A percentile compares a stretch with the other conserved stretches of the same genome.
Conservation (phyloP, 2,888 invertebrate genomes). For the Epinotia bilunana region DNA sequence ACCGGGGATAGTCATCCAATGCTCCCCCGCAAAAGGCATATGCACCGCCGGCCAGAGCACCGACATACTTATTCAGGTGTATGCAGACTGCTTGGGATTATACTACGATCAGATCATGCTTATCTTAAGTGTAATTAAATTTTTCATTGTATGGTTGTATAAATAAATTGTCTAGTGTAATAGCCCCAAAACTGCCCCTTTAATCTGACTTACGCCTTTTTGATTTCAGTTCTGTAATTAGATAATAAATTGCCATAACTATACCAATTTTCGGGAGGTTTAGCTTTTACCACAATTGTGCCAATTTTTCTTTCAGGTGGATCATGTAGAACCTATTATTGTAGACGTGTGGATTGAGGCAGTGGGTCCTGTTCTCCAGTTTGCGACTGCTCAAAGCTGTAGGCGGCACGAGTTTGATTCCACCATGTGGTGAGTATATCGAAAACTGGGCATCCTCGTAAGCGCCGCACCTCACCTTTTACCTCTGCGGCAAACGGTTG, state of each 20-base stretch:
- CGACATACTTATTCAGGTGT: constrained; percentile 55
- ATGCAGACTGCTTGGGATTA: constrained; percentile 71
- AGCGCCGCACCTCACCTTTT: no score
- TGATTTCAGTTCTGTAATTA: no score
- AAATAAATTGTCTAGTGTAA: no score
- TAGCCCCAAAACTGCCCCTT: no score
- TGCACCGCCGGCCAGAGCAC: constrained; percentile 15
- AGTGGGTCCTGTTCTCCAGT: constrained; percentile 61
- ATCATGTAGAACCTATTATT: constrained; percentile 62
- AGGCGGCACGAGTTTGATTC: constrained; percentile 12
- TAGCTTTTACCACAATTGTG: neutral
- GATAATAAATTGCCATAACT: no score
- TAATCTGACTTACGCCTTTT: no score
- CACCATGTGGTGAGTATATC: constrained; percentile 33
- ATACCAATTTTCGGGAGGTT: no score
- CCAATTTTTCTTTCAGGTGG: constrained; percentile 47
- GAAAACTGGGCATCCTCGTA: no score
- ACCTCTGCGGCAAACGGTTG: no score
- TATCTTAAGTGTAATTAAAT: constrained; percentile 52
- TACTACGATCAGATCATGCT: constrained; percentile 70
- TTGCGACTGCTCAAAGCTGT: constrained; percentile 50
- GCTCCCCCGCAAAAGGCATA: constrained; percentile 52
- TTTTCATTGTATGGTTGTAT: no score
- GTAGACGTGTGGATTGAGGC: constrained; percentile 71
- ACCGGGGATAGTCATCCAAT: constrained; percentile 58